Base-by-base conservation (phyloP, 2,888 invertebrate genomes). In the Ornithoptera alexandrae region DNA sequence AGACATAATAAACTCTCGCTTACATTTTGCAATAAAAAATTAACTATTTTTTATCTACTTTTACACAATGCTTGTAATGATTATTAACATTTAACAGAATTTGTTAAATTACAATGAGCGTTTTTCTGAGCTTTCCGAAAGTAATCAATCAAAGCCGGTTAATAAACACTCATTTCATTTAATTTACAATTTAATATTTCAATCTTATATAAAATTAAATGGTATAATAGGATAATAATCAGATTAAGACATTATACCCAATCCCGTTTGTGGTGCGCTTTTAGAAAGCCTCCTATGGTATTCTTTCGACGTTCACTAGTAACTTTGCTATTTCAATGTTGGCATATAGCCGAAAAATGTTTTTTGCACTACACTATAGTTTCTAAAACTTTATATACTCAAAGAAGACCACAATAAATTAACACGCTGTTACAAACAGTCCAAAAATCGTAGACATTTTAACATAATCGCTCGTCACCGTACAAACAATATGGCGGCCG, bases 311-410 rank as follows among this genome's bases (percentile, higher is more conserved):
- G 77, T 77, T 82, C 83, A 81, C 85, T 81, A 71, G 64, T 72
- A 75, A 82, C 84, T 88, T 85, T 86, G 86, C 81, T 86, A 85
- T 77, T 85, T 84, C 84, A 87, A 87, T 86, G 83, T 84, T 85
- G 83, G 83, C 80, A 84, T 84, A 82, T 83, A 83, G 81, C 80
- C 81, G 83, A 83, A 75, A 74, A 76, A 76, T 80, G 10, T 57
- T 7, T 20, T 22, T 20, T 57, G 10, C 8, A 20, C 20, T n/a
- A 24, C 62, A 50, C 12, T 30, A 57, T 39, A n/a, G 56, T 36
- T 62, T 62, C 20, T 30, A 42, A 60, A 62, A 73, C 69, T 74
- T 74, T 71, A 74, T 61, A 69, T 39, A 65, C 72, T 72, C 70
- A 67, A 59, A 62, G 68, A 67, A 64, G 20, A 69, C n/a, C 36